Base-by-base conservation (phyloP, 2,113 vertebrate genomes). In the Suncus etruscus region DNA sequence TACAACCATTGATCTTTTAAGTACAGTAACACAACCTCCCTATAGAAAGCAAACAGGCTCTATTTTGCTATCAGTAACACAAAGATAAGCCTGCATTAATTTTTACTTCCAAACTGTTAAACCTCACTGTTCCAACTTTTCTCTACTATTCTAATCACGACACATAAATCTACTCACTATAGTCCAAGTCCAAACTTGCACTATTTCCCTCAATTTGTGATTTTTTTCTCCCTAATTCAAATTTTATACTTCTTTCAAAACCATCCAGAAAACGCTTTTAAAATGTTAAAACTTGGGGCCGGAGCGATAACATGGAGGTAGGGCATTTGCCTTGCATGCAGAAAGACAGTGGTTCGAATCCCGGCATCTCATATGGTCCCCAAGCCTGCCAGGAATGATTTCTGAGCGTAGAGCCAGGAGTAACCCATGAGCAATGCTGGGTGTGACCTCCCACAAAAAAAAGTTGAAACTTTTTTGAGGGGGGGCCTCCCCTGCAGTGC, bases 151-250 rank as follows among this genome's bases (percentile, higher is more conserved):
- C 74, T 72, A n/a, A 45, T 78, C 18, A 3, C 1, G 45, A 54
- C 65, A n/a, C 4, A 15, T n/a, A 85, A 54, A 54, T 69, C 25
- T 51, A 72, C 15, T 83, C 63, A 83, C 54, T 70, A 87, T 0
- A 39, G 39, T 39, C 39, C 39, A 39, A 39, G 7, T 80, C 27
- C 86, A 86, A 84, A 86, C 51, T 90, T 51, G 85, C 70, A 73
- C 32, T 65, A 65, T 85, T 79, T 82, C 81, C 79, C 89, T 54
- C 70, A 87, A 72, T 31, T 68, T 8, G 61, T 86, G 20, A 74
- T 69, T 91, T 82, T 87, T 75, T 39, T 45, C 20, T 76, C 68
- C 79, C 54, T 83, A 90, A 86, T 79, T 90, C 66, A 89, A 77
- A 83, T 69, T 77, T 90, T 76, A 69, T 11, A 76, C 63, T 72